Evolutionary conservation across 2,888 invertebrate genomes (phyloP).

Genomic region (Eurois occulta): DNA sequence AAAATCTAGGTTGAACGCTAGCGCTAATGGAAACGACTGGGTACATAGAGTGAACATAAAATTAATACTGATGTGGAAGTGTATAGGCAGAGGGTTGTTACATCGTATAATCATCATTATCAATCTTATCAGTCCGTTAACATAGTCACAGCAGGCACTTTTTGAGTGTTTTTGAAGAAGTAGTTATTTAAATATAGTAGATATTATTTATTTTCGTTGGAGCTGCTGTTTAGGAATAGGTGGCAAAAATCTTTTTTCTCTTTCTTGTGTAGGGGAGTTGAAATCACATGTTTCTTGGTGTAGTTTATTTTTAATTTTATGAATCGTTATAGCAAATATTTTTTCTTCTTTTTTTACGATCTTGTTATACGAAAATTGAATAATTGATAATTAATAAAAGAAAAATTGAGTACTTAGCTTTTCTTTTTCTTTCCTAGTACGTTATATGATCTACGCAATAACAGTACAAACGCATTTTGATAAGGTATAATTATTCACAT

Average conservation of each 20-base stretch:
- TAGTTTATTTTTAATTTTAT: not conserved
- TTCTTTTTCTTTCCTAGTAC: conserved; percentile 15
- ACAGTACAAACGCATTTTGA: not conserved
- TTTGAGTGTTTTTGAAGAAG: not conserved
- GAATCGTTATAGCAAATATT: not conserved
- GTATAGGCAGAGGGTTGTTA: conserved; percentile 6
- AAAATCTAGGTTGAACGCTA: conserved; percentile 32
- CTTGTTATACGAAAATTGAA: not conserved
- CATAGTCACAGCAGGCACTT: not conserved
- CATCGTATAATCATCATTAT: conserved; percentile 19
- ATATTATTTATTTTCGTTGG: too few relatives aligned
- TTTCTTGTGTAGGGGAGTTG: not conserved
- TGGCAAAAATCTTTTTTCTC: not conserved
- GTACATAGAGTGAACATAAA: conserved; percentile 15
- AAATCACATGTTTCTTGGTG: not conserved
- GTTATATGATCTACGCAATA: not conserved
- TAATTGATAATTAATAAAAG: too few relatives aligned
- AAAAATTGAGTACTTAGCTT: too few relatives aligned
- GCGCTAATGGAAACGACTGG: conserved; percentile 25
- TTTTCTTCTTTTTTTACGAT: not conserved
- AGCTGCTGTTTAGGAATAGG: not conserved
- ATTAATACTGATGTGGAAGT: conserved; percentile 41
- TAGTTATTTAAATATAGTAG: too few relatives aligned
- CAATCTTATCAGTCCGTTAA: conserved; percentile 22
- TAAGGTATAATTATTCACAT: too few relatives aligned